Evolutionary conservation across 2,797 vertebrate species (phyloP).

Genomic region (Gila robusta): DNA sequence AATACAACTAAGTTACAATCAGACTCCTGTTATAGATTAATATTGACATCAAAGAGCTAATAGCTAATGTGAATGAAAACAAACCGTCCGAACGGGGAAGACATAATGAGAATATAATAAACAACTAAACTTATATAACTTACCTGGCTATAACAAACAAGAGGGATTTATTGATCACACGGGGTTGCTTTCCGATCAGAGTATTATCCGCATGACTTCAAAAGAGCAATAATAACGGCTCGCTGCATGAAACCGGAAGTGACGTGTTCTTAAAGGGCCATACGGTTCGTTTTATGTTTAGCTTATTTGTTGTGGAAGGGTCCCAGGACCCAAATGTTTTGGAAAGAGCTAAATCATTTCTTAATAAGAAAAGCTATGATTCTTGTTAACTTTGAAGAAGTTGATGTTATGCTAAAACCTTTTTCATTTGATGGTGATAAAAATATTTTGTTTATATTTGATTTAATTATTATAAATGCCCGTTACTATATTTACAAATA

Average conservation of each 20-base stretch:
- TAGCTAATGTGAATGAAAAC: constrained; percentile 1
- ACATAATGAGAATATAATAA: not conserved
- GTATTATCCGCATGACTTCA: constrained; percentile 48
- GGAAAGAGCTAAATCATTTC: too few species aligned
- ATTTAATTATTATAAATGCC: too few species aligned
- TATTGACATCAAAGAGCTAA: constrained; percentile 10
- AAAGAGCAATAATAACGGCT: constrained; percentile 15
- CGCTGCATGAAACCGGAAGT: constrained; percentile 20
- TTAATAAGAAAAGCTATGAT: too few species aligned
- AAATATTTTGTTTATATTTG: too few species aligned
- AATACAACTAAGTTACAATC: not conserved
- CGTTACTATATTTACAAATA: too few species aligned
- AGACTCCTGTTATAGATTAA: not conserved
- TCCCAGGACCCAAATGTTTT: too few species aligned
- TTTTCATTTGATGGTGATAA: too few species aligned
- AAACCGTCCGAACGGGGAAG: not conserved
- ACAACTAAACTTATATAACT: not conserved
- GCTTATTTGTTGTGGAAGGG: not conserved
- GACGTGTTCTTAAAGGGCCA: constrained; percentile 31
- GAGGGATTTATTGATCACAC: not conserved
- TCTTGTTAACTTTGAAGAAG: too few species aligned
- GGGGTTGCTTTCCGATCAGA: not conserved
- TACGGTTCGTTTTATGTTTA: too few species aligned
- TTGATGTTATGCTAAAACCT: too few species aligned
- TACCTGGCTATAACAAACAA: constrained; percentile 4